Percentiles rank a stretch among this genome's conserved stretches.
These are phyloP conservation scores for Drosophila punjabiensis DNA, from an alignment of 1,140 invertebrate genomes.

Conservation along the genomic window DNA sequence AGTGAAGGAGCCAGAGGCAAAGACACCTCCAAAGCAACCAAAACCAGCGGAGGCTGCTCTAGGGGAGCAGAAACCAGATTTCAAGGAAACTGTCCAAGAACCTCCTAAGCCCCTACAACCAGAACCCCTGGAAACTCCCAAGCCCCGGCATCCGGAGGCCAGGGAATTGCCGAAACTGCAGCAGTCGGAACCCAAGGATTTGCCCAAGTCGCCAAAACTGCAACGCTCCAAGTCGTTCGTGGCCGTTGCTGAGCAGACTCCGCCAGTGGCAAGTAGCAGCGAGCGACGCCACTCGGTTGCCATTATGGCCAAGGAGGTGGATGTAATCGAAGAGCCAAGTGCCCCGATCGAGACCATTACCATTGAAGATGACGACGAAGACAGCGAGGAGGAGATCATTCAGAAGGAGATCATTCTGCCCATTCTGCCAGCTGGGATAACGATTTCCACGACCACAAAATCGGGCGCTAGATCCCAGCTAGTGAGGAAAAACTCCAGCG, in stretches of 20 bases:
- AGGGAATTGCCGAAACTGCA: slow-evolving; percentile 5
- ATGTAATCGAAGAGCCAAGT: slow-evolving; percentile 53
- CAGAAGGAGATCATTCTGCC: slow-evolving; percentile 22
- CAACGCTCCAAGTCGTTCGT: slow-evolving; percentile 70
- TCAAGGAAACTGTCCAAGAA: background rate
- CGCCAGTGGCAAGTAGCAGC: background rate
- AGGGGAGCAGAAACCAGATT: background rate
- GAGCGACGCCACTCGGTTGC: slow-evolving; percentile 69
- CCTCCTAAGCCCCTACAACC: background rate
- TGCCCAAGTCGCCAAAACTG: slow-evolving; percentile 8
- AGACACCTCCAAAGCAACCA: background rate
- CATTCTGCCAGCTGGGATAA: slow-evolving; percentile 35
- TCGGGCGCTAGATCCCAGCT: slow-evolving; percentile 1
- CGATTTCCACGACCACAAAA: slow-evolving; percentile 19
- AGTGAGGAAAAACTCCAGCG: slow-evolving; percentile 12
- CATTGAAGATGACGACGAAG: slow-evolving; percentile 67
- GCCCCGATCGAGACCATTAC: slow-evolving; percentile 69
- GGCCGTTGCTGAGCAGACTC: slow-evolving; percentile 10
- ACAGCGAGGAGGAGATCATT: background rate
- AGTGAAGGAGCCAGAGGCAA: background rate
- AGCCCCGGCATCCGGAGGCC: background rate
- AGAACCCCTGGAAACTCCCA: background rate
- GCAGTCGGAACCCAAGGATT: background rate
- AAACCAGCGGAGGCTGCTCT: background rate
- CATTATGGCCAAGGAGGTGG: slow-evolving; percentile 72